Base-by-base conservation (phyloP, 2,888 invertebrate genomes). In the Acleris cristana region DNA sequence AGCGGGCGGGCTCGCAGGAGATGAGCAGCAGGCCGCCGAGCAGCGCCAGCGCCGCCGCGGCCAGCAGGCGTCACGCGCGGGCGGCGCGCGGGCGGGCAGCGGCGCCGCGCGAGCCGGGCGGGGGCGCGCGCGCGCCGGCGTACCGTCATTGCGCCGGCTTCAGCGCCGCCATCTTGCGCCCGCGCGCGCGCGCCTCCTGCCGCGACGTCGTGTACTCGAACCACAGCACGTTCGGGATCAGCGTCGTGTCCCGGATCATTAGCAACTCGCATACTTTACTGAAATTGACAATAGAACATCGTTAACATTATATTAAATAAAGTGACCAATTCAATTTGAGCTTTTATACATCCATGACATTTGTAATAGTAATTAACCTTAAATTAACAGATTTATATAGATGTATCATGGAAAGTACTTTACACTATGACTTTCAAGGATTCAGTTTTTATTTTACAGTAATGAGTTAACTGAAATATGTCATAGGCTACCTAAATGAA, bases 151-250 rank as follows among this genome's bases (percentile, higher is more conserved):
- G 96, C 14, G 96, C 95, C 72, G 92, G 92, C 89, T 96, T 97
- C 94, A 96, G 94, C 49, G 96, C 96, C 58, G 96, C 96, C 81
- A 96, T 90, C 88, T 97, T 97, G 72, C 97, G 94, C 59, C 96
- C 95, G 72, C 97, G 94, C 10, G 96, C 95, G 73, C 96, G 94
- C 44, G 96, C 95, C 84, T 98, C 98, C 78, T 96, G 96, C 72
- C 97, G 93, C 64, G 96, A 96, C 73, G 96, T 96, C 30, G 97
- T 97, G 85, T 98, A 98, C 85, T 98, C 98, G 85, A 98, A 98
- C 97, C 98, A 98, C 73, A 98, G 86, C 19, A 98, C 96, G 86
- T 98, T 98, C 30, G 98, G 98, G 84, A 98, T 98, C 67, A 98
- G 89, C 1, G 98, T 97, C 49, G 97, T 97, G 83, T 98, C 98